A percentile compares a stretch with the other conserved stretches of the same genome.
Evolutionary conservation across 2,113 vertebrate species (phyloP).

Genomic region (Indicator indicator): DNA sequence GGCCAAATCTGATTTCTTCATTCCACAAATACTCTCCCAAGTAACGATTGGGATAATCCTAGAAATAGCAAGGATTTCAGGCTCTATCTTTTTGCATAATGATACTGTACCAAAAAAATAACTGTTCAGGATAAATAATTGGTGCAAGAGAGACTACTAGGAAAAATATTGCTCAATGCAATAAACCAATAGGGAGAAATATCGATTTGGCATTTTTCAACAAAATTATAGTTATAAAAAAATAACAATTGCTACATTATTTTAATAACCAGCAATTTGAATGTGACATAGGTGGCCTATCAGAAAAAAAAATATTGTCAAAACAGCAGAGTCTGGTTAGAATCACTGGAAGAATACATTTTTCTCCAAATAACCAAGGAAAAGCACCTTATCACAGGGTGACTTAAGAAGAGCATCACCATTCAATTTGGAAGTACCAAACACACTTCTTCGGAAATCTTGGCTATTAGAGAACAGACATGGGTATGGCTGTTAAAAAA

Average conservation of each 20-base stretch:
- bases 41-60: background rate
- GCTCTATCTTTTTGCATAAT: background rate
- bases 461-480: background rate
- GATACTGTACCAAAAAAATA: background rate
- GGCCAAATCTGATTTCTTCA: background rate
- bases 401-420: background rate
- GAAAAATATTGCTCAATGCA: background rate
- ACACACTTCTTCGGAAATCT: background rate
- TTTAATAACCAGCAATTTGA: background rate
- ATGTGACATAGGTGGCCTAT: background rate
- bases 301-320: background rate
- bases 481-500: background rate
- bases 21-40: background rate
- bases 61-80: background rate
- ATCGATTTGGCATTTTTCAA: background rate
- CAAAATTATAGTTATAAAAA: background rate
- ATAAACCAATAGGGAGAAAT: background rate
- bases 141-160: background rate
- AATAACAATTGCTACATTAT: background rate
- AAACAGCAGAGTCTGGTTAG: background rate
- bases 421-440: background rate
- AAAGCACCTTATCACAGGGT: background rate
- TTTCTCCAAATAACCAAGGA: background rate
- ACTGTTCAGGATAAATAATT: background rate
- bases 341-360: background rate